These are phyloP conservation scores for Bursaphelenchus mucronatus DNA, from an alignment of 1,140 invertebrate genomes.

Conservation along the genomic window DNA sequence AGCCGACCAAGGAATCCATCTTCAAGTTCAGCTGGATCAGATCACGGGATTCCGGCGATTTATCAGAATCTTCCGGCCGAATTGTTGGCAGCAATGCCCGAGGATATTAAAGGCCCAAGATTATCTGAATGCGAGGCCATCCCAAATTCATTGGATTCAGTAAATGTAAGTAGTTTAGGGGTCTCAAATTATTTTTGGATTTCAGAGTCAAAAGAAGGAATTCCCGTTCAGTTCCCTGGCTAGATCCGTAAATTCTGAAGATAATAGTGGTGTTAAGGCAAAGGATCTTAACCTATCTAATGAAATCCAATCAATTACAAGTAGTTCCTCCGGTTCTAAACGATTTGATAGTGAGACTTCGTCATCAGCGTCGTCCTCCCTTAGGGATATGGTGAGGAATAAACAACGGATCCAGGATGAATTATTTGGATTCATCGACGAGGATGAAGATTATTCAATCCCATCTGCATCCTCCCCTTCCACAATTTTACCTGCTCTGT, in stretches of 20 bases:
- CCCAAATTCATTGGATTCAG: background rate
- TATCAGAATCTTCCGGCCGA: constrained; percentile 20
- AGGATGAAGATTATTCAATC: background rate
- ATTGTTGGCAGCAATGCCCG: constrained; percentile 20
- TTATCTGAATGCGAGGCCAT: constrained; percentile 1
- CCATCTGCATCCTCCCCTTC: background rate
- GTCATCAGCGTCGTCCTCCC: background rate
- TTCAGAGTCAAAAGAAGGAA: no score
- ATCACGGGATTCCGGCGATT: constrained; percentile 10
- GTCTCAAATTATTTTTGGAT: no score
- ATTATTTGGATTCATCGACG: constrained; percentile 14
- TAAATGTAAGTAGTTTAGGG: no score
- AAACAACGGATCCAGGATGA: constrained; percentile 16
- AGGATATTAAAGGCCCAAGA: constrained; percentile 9
- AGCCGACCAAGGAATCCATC: constrained; percentile 1
- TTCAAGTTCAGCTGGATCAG: constrained; percentile 10
- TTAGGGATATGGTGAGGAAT: constrained; percentile 7
- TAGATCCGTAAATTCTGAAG: no score
- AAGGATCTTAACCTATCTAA: no score
- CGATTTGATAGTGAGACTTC: constrained; percentile 17
- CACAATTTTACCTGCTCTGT: constrained; percentile 1
- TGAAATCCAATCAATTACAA: background rate
- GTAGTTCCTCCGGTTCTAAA: constrained; percentile 18
- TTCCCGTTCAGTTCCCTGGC: no score
- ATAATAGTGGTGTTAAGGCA: no score